These are phyloP conservation scores for Plutomurus gul DNA, from an alignment of 1,140 invertebrate species.

Conservation along the genomic window DNA sequence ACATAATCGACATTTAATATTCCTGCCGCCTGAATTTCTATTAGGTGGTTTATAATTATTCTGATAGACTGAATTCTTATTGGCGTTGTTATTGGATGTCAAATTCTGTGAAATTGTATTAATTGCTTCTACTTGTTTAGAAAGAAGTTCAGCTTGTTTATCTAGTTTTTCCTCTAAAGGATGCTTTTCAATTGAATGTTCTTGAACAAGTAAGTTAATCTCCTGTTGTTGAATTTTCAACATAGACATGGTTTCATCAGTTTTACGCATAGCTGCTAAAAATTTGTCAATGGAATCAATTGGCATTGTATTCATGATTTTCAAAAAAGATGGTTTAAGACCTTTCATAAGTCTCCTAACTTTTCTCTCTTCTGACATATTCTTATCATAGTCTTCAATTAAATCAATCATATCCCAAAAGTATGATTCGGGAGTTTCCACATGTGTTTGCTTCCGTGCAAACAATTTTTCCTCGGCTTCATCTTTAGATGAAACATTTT, in stretches of 20 bases:
- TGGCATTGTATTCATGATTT: neutral
- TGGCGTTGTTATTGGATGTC: neutral
- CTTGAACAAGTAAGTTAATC: neutral
- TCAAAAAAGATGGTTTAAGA: neutral
- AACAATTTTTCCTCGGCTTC: too few species aligned
- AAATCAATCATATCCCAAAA: neutral
- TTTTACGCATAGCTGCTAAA: neutral
- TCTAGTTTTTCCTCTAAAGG: too few species aligned
- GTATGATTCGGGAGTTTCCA: neutral
- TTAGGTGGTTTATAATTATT: neutral
- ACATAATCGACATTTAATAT: too few species aligned
- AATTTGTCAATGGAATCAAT: neutral
- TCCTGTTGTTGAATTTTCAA: neutral
- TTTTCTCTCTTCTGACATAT: neutral
- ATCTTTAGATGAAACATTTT: neutral
- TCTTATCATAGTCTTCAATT: neutral
- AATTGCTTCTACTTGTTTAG: neutral
- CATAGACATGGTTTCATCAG: neutral
- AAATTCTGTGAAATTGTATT: neutral
- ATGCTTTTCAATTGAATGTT: neutral
- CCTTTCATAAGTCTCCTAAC: neutral
- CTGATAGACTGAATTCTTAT: too few species aligned
- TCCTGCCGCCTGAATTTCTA: neutral
- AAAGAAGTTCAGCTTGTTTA: neutral
- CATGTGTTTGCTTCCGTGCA: neutral